A percentile compares a stretch with the other conserved stretches of the same genome.
Evolutionary conservation across 2,888 invertebrate species (phyloP).

Genomic region (Endotricha flammealis): DNA sequence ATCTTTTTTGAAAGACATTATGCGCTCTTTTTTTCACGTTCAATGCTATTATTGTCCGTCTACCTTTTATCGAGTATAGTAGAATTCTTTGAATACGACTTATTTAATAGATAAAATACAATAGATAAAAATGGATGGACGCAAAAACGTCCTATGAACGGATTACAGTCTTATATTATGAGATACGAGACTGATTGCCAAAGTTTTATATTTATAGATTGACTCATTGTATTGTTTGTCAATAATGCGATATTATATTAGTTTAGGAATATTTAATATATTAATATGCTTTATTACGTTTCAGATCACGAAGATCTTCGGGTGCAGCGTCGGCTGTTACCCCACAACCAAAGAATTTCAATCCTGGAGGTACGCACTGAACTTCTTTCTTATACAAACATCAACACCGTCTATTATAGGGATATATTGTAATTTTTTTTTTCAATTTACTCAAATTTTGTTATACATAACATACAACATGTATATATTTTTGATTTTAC

Average conservation of each 20-base stretch:
- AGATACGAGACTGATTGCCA: neutral
- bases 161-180: too few species aligned
- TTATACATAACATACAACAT: too few species aligned
- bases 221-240: neutral
- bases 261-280: neutral
- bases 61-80: neutral
- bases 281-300: constrained; percentile 30
- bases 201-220: neutral
- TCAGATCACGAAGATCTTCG: constrained; percentile 88
- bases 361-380: constrained; percentile 82
- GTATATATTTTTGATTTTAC: too few species aligned
- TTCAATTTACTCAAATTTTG: too few species aligned
- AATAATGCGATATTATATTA: neutral
- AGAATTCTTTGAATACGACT: constrained; percentile 2
- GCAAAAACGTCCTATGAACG: neutral
- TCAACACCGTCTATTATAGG: neutral
- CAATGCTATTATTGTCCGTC: constrained; percentile 8
- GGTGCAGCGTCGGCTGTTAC: constrained; percentile 84
- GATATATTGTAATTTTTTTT: too few species aligned
- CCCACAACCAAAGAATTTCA: constrained; percentile 85
- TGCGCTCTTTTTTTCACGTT: constrained; percentile 11
- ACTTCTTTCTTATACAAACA: neutral
- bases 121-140: neutral
- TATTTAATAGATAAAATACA: neutral
- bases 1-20: constrained; percentile 14